Base-by-base conservation (phyloP, 2,797 vertebrate species). In the Rhinatrema bivittatum region DNA sequence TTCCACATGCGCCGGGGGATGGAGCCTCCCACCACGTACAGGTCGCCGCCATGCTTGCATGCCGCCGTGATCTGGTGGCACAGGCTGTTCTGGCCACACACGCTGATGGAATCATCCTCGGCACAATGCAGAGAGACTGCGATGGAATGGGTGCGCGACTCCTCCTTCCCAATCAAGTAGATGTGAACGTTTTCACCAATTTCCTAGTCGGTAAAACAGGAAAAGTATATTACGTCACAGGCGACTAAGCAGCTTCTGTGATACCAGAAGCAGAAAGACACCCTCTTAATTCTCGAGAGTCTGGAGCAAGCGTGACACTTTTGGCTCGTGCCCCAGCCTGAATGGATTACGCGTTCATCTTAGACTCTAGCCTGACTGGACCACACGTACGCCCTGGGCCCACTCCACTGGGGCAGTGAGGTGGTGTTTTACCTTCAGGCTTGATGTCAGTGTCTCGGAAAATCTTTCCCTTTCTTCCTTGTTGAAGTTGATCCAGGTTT, bases 1-100 rank as follows among this genome's bases (percentile, higher is more conserved):
- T 98, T 99, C 96, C 96, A 99, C 96, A 99, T 98, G 55, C 96
- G 90, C 0, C 96, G 88, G 1, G 95, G 94, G 32, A 99, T 97
- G 30, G 96, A 98, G 17, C 96, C 96, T 2, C 96, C 96, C 1
- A 98, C 95, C 3, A 99, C 96, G 0, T 99, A 99, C 7, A 99
- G 82, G 76, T 99, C 96, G 0, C 87, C 82, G 0, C 93, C 93
- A 0, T 99, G 95, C 69, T 99, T 99, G 75, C 96, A 99, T 53
- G 96, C 95, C 0, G 96, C 95, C 0, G 95, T 98, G 78, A 99
- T 97, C 81, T 99, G 95, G 70, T 99, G 96, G 36, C 94, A 98
- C 53, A 99, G 62, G 58, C 93, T 97, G 80, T 97, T 99, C 68
- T 99, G 96, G 31, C 95, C 96, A 0, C 94, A 93, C 39, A 99